These are phyloP conservation scores for Ornithorhynchus anatinus DNA, from an alignment of 2,113 vertebrate species.

Conservation along the genomic window DNA sequence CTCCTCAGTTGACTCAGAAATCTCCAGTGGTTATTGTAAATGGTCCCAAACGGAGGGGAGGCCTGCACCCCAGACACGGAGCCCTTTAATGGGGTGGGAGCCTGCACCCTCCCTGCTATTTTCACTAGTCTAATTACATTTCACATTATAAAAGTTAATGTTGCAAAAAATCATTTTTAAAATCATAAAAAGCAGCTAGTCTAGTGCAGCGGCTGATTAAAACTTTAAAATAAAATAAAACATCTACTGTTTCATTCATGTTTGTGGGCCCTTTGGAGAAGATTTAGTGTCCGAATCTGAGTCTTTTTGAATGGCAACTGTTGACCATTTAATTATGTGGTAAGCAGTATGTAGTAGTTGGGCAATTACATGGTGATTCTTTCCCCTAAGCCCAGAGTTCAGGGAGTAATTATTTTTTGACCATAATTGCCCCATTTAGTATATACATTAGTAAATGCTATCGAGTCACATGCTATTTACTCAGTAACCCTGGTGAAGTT, in stretches of 20 bases:
- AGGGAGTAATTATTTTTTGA: conserved; percentile 5
- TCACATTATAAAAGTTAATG: conserved; percentile 45
- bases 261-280: conserved; percentile 8
- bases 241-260: conserved; percentile 5
- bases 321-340: conserved; percentile 12
- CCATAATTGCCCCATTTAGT: not conserved
- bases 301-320: not conserved
- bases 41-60: too few species aligned
- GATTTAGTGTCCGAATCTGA: conserved; percentile 16
- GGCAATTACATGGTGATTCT: conserved; percentile 8
- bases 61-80: not conserved
- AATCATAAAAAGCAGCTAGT: conserved; percentile 36
- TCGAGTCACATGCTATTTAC: not conserved
- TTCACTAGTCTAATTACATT: conserved; percentile 43
- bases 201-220: not conserved
- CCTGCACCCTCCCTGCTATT: conserved; percentile 9
- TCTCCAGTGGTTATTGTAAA: too few species aligned
- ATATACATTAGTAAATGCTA: conserved; percentile 14
- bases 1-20: too few species aligned
- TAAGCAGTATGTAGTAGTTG: not conserved
- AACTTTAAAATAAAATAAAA: conserved; percentile 35
- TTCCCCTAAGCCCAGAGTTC: not conserved
- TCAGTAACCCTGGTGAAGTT: not conserved
- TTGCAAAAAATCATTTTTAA: conserved; percentile 43
- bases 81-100: conserved; percentile 6